phyloP scores from a whole-genome alignment of 2,888 invertebrate genomes.

The Agapostemon virescens region DNA sequence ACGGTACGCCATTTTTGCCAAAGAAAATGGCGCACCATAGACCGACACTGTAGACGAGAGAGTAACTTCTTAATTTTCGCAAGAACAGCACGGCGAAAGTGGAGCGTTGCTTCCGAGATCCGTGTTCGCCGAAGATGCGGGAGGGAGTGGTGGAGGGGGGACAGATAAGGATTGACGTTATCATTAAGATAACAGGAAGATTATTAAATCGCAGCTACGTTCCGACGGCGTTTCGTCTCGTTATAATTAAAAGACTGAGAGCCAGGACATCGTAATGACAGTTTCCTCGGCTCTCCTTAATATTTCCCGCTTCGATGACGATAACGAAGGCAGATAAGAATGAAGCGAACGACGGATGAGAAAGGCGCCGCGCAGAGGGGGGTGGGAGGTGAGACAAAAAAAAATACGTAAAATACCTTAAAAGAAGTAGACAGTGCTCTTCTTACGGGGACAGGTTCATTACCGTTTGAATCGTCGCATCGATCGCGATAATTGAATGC shows the following conservation, averaged over 20 bases:
- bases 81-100: background rate
- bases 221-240: constrained; percentile 18
- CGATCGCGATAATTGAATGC: constrained; percentile 41
- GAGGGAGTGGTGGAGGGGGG: too few species aligned
- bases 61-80: background rate
- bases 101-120: background rate
- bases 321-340: constrained; percentile 19
- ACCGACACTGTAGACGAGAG: background rate
- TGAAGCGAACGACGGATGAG: background rate
- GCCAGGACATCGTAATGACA: constrained; percentile 29
- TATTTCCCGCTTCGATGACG: constrained; percentile 41
- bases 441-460: constrained; percentile 31
- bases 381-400: background rate
- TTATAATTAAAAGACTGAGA: constrained; percentile 47
- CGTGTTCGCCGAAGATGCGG: constrained; percentile 14
- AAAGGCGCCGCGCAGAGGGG: background rate
- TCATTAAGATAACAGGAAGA: constrained; percentile 46
- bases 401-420: background rate
- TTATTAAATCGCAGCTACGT: constrained; percentile 45
- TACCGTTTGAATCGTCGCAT: constrained; percentile 27
- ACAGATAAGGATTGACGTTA: constrained; percentile 32
- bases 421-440: constrained; percentile 25
- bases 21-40: too few species aligned
- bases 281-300: constrained; percentile 31
- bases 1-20: too few species aligned